A percentile compares a stretch with the other conserved stretches of the same genome.
Evolutionary conservation across 2,113 vertebrate species (phyloP).

Genomic region (Hyla sarda): DNA sequence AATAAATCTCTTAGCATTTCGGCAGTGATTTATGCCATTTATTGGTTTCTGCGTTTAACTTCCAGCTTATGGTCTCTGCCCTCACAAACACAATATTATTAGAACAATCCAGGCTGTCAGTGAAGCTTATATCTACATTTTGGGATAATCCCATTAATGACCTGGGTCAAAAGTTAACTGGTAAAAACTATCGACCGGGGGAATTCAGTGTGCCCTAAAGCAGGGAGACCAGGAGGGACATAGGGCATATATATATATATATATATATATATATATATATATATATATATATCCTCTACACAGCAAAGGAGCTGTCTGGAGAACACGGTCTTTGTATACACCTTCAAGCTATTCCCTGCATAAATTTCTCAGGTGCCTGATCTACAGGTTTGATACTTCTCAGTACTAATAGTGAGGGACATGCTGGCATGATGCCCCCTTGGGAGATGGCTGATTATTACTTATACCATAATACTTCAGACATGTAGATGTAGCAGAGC

Average conservation of each 20-base stretch:
- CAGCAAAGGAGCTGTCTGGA: not conserved
- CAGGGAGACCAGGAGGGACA: constrained; percentile 71
- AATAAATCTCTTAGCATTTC: not conserved
- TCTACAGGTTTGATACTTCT: not conserved
- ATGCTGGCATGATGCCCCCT: not conserved
- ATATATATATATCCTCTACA: not conserved
- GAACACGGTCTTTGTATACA: constrained; percentile 12
- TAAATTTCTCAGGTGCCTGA: not conserved
- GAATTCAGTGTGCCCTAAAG: constrained; percentile 80
- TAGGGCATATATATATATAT: not conserved
- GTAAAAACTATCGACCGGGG: constrained; percentile 80
- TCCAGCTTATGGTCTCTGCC: constrained; percentile 71
- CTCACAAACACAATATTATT: constrained; percentile 83
- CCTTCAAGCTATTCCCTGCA: too few species aligned
- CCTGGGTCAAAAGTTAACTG: constrained; percentile 86
- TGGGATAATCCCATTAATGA: constrained; percentile 87
- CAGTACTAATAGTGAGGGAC: not conserved
- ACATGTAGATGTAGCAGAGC: not conserved
- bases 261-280: not conserved
- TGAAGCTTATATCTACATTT: constrained; percentile 88
- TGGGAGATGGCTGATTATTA: not conserved
- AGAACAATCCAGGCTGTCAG: constrained; percentile 83
- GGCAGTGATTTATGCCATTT: not conserved
- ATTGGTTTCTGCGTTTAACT: not conserved
- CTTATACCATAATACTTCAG: not conserved